phyloP scores from a whole-genome alignment of 2,888 invertebrate genomes.

The Anticlea derivata region DNA sequence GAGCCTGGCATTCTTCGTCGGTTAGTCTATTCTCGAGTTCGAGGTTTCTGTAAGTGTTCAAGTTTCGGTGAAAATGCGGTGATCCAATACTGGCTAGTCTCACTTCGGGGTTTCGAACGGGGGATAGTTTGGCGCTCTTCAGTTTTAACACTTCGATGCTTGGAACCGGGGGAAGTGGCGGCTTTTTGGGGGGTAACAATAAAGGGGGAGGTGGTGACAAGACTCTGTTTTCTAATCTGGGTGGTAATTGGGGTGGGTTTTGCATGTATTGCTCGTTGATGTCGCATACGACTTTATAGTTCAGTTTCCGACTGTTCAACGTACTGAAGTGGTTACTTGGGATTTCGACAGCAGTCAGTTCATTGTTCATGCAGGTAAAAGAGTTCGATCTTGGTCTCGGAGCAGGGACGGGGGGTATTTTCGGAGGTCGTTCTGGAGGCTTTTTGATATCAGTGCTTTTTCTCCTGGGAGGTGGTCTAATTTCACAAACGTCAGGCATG shows the following conservation, averaged over 20 bases:
- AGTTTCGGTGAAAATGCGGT: constrained; percentile 85
- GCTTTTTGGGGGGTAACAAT: constrained; percentile 87
- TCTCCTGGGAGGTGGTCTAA: constrained; percentile 86
- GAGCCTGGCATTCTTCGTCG: constrained; percentile 61
- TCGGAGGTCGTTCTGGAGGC: constrained; percentile 88
- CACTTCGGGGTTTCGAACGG: constrained; percentile 70
- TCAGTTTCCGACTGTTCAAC: constrained; percentile 71
- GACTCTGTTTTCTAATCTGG: constrained; percentile 67
- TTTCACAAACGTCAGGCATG: constrained; percentile 75
- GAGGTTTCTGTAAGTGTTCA: constrained; percentile 83
- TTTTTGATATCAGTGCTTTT: constrained; percentile 80
- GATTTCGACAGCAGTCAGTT: constrained; percentile 71
- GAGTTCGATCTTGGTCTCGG: constrained; percentile 84
- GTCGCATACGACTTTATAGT: constrained; percentile 75
- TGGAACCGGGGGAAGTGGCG: constrained; percentile 88
- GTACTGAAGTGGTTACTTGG: constrained; percentile 74
- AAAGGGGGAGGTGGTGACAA: constrained; percentile 80
- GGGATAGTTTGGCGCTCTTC: constrained; percentile 78
- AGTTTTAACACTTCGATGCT: constrained; percentile 85
- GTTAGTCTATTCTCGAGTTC: constrained; percentile 74
- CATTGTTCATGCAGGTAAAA: constrained; percentile 74
- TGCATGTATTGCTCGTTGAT: constrained; percentile 66
- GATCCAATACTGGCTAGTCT: constrained; percentile 86
- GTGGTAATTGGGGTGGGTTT: constrained; percentile 82
- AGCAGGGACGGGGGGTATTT: constrained; percentile 78